Percentiles rank a stretch among this genome's conserved stretches.
Conservation (phyloP, 1,140 invertebrate genomes). For the Drosophila sechellia region DNA sequence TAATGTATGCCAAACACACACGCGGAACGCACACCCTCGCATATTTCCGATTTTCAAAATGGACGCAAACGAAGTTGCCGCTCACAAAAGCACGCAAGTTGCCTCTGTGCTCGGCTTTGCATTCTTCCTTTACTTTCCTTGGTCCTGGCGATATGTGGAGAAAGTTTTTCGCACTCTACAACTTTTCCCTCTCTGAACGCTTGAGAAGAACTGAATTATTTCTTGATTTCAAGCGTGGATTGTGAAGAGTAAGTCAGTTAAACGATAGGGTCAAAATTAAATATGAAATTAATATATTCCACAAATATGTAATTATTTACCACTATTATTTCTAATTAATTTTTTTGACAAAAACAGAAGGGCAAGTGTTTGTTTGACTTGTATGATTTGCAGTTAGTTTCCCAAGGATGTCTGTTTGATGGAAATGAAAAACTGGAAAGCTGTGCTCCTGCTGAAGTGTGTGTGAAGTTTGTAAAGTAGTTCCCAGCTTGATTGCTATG, state of each 20-base stretch:
- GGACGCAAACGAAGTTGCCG: constrained; percentile 72
- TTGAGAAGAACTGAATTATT: constrained; percentile 17
- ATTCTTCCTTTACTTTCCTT: constrained; percentile 26
- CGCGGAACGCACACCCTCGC: constrained; percentile 9
- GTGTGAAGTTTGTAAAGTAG: constrained; percentile 68
- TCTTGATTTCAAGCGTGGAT: constrained; percentile 3
- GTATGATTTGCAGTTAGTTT: constrained; percentile 46
- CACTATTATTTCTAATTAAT: too few relatives aligned
- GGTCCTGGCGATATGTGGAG: constrained; percentile 16
- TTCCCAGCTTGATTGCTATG: constrained; percentile 49
- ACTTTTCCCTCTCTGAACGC: constrained; percentile 12
- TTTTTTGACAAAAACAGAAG: background rate
- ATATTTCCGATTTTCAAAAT: constrained; percentile 77
- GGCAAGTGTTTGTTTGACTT: constrained; percentile 15
- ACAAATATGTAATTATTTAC: too few relatives aligned
- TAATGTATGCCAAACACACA: constrained; percentile 62
- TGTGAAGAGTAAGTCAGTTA: background rate
- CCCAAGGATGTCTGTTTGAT: constrained; percentile 18
- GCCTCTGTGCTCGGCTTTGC: constrained; percentile 18
- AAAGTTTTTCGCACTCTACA: constrained; percentile 32
- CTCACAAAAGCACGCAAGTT: constrained; percentile 70
- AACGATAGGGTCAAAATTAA: too few relatives aligned
- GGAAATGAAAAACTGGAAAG: constrained; percentile 15
- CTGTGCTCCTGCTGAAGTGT: constrained; percentile 29
- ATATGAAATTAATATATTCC: too few relatives aligned